phyloP scores from a whole-genome alignment of 1,140 invertebrate species.

The Aphaenogaster ashmeadi region DNA sequence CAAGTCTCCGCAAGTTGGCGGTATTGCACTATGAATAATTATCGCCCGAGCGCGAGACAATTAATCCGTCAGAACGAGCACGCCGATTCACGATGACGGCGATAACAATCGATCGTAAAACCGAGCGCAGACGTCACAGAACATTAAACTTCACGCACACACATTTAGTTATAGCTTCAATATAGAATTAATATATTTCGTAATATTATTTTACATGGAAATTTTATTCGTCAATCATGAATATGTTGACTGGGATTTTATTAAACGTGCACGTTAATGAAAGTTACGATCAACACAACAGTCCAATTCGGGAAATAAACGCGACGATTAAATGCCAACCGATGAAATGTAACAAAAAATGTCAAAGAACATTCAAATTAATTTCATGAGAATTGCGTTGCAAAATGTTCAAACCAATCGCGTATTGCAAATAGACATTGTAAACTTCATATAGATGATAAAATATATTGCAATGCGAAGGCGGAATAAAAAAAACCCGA shows the following conservation, averaged over 20 bases:
- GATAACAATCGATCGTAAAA: slow-evolving; percentile 15
- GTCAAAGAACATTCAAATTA: slow-evolving; percentile 19
- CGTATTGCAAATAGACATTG: not conserved
- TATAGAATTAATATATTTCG: not conserved
- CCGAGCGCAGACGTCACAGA: not conserved
- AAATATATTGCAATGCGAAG: slow-evolving; percentile 5
- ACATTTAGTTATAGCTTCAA: not conserved
- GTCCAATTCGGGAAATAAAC: not conserved
- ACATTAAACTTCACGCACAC: not conserved
- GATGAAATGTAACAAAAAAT: not conserved
- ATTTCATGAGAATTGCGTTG: not conserved
- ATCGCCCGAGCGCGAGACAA: slow-evolving; percentile 27
- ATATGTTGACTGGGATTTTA: not conserved
- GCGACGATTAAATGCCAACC: not conserved
- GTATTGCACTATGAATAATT: slow-evolving; percentile 49
- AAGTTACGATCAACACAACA: not conserved
- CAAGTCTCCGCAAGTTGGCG: slow-evolving; percentile 43
- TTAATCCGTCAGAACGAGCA: slow-evolving; percentile 33
- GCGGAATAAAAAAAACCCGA: slow-evolving; percentile 7
- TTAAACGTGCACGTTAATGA: not conserved
- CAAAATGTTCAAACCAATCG: not conserved
- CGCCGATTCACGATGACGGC: not conserved
- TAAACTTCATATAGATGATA: slow-evolving; percentile 9
- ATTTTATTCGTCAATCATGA: not conserved
- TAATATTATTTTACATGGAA: not conserved